Percentiles rank a stretch among this genome's conserved stretches.
phyloP scores from a whole-genome alignment of 2,113 vertebrate genomes.

The Falcunculus frontatus region DNA sequence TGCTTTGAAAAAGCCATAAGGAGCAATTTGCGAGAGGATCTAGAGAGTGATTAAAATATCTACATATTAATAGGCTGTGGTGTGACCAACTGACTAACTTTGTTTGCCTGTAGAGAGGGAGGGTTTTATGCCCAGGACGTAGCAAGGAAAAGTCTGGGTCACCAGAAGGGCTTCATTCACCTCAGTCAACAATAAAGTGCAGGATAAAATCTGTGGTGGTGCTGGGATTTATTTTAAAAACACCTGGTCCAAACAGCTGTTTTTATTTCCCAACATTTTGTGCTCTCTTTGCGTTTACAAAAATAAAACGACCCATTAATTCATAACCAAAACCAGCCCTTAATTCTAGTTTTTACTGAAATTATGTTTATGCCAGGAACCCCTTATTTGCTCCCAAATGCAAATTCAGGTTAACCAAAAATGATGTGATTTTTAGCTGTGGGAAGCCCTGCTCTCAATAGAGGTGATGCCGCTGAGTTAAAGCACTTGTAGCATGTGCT shows the following conservation, averaged over 20 bases:
- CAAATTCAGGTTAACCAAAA: not conserved
- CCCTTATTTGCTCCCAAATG: not conserved
- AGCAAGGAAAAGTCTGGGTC: not conserved
- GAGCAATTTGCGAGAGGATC: not conserved
- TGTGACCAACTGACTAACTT: not conserved
- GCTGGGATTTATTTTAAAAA: not conserved
- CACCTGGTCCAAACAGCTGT: not conserved
- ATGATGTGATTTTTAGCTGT: not conserved
- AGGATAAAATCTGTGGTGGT: constrained; percentile 10
- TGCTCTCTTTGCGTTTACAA: not conserved
- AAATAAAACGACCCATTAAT: not conserved
- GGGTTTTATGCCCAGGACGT: not conserved
- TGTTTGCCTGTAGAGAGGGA: constrained; percentile 2
- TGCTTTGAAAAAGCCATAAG: not conserved
- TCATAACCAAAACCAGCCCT: not conserved
- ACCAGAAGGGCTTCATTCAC: not conserved
- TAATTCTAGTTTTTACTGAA: not conserved
- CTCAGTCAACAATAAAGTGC: not conserved
- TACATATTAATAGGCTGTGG: not conserved
- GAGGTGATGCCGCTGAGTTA: not conserved
- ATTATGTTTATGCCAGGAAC: not conserved
- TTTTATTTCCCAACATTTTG: not conserved
- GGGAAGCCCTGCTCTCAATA: not conserved
- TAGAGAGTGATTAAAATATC: not conserved
- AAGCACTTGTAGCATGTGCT: rapidly evolving